Evolutionary conservation across 2,797 vertebrate species (phyloP).

Genomic region (Ceryle rudis): DNA sequence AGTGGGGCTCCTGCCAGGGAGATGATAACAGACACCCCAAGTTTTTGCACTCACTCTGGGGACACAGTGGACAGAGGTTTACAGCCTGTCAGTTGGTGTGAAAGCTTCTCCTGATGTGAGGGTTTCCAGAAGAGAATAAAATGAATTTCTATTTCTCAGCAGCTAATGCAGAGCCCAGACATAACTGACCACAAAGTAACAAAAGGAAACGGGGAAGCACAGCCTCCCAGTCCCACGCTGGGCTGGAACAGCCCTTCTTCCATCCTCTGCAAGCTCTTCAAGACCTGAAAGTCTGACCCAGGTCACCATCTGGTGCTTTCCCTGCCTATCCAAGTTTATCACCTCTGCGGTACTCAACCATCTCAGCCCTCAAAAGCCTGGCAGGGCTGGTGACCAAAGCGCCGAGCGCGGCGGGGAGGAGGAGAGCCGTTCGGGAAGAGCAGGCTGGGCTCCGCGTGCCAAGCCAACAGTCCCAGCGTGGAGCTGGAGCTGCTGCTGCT

Average conservation of each 20-base stretch:
- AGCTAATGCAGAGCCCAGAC: not conserved
- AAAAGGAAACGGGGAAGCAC: not conserved
- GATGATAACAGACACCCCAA: not conserved
- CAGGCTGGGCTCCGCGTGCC: not conserved
- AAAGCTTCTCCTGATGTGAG: not conserved
- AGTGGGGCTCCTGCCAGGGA: not conserved
- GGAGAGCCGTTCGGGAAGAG: not conserved
- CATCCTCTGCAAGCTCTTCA: not conserved
- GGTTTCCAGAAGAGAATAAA: not conserved
- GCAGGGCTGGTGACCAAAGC: not conserved
- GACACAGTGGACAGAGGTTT: not conserved
- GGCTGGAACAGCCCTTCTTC: not conserved
- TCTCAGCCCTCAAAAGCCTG: not conserved
- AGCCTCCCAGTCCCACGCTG: not conserved
- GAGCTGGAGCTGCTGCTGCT: not conserved
- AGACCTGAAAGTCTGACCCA: not conserved
- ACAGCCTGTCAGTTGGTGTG: not conserved
- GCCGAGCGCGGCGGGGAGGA: not conserved
- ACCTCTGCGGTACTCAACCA: not conserved
- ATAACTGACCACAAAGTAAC: conserved; percentile 9
- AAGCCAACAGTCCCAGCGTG: not conserved
- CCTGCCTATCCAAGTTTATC: not conserved
- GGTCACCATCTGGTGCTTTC: not conserved
- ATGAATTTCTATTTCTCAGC: not conserved
- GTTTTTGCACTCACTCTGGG: not conserved